Base-by-base conservation (phyloP, 2,797 vertebrate genomes). In the Lacerta bilineata region DNA sequence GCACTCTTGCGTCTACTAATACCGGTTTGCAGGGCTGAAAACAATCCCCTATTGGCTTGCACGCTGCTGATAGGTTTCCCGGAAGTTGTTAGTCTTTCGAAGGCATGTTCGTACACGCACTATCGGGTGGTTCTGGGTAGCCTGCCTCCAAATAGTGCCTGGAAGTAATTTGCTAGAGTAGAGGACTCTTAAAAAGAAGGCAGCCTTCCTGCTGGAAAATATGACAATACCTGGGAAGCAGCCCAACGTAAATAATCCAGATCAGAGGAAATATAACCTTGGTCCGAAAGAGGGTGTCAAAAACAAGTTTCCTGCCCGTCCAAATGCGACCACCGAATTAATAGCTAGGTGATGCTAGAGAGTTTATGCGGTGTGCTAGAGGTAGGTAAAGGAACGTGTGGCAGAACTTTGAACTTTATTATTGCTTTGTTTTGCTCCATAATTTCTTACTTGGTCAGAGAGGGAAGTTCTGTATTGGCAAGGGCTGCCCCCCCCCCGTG, bases 341-440 rank as follows among this genome's bases (percentile, higher is more conserved):
- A 10, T 55, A 15, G 50, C 41, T 18, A 61, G 39, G 36, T 61
- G 36, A 72, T 61, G 46, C 61, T 83, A 39, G 41, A 23, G 25
- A 68, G 3, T 68, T 13, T 50, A 25, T 29, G 29, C 10, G 3
- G 17, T 66, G 13, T 69, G 79, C 64, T 46, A 74, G 46, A 84
- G 41, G 43, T 46, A 15, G 20, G 71, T 72, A 74, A 41, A 75
- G 79, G 43, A 72, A 80, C 66, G 13, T 69, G 20, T 69, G 20
- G 69, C 66, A 23, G 74, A 85, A 83, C 50, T 69, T 87, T 61
- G 74, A 83, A 90, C 80, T 83, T 84, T 83, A 61, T 61, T 61
- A 61, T 18, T 61, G 59, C 18, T 61, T 61, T 23, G 20, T 61
- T 61, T 61, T 61, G 17, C 59, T 61, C 59, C 20, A 61, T 61